Base-by-base conservation (phyloP, 2,797 vertebrate species). In the Gila robusta region DNA sequence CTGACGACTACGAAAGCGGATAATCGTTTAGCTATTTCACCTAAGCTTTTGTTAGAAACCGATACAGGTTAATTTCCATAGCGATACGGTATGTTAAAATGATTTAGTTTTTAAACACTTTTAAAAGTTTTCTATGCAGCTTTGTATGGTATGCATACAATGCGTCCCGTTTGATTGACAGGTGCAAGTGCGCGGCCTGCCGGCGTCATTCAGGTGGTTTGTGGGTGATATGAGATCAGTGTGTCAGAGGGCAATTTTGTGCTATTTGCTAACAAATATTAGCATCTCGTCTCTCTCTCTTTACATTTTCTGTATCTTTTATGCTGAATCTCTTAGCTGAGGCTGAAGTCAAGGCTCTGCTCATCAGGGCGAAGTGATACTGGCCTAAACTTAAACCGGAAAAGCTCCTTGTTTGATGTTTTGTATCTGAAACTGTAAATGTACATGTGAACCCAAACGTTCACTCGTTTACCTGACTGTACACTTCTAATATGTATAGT, bases 91-190 rank as follows among this genome's bases (percentile, higher is more conserved):
- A 5, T 35, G 23, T 66, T 77, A 0, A 35, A 35, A 47, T 39
- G 1, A 5, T 70, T 14, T 6, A 0, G 0, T 23, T 66, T 66
- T 35, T 47, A 70, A 74, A 70, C 35, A 10, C 16, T 23, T 35
- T 59, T 10, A 19, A 73, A 32, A 23, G 32, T 80, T 66, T 14
- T 62, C 17, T 76, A 56, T 56, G 47, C 12, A 52, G 11, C 78
- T 84, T 26, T 66, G 19, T 32, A 21, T n/a, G 28, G 81, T 82
- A 89, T 52, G 86, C 52, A 79, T 78, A 44, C 62, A 44, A 79
- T 73, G 81, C 26, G 76, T 47, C 5, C 21, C 44, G 32, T 28
- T 62, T 87, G 83, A 84, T 54, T 84, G 90, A 89, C 90, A 88
- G 74, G 86, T 54, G 87, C 83, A 77, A 41, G 67, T 86, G 87